A percentile compares a stretch with the other conserved stretches of the same genome.
These are phyloP conservation scores for Enteromius fasciolatus DNA, from an alignment of 2,797 vertebrate species.

Conservation along the genomic window DNA sequence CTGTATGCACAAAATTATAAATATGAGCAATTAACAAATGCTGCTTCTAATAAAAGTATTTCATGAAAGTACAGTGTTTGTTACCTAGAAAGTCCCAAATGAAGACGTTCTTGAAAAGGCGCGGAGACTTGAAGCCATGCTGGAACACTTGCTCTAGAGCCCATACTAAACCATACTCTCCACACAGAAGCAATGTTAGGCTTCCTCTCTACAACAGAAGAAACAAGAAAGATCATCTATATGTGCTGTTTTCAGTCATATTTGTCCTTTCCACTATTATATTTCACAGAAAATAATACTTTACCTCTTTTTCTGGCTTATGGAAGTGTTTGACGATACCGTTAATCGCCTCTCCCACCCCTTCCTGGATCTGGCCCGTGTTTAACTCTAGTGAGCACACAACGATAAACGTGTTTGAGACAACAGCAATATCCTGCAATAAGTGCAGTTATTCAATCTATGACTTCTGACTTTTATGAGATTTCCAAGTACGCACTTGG, in stretches of 20 bases:
- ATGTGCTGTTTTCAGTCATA: neutral
- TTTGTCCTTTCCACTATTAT: neutral
- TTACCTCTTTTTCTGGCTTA: constrained; percentile 99
- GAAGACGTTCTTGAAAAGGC: constrained; percentile 99
- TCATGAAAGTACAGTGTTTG: neutral
- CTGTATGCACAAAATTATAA: neutral
- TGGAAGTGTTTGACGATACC: constrained; percentile 99
- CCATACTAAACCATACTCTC: constrained; percentile 95
- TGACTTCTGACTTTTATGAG: neutral
- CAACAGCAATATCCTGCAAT: constrained; percentile 9
- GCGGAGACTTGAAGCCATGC: constrained; percentile 95
- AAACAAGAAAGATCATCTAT: constrained; percentile 40
- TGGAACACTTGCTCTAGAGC: constrained; percentile 97
- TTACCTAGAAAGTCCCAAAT: constrained; percentile 99
- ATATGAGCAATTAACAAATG: neutral
- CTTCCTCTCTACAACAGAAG: constrained; percentile 87
- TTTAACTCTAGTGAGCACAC: constrained; percentile 86
- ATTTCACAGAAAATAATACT: constrained; percentile 51
- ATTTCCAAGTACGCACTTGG: constrained; percentile 83
- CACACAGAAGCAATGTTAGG: constrained; percentile 93
- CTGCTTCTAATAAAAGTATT: neutral
- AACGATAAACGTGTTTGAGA: constrained; percentile 41
- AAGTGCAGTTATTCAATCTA: neutral
- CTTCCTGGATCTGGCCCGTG: constrained; percentile 99
- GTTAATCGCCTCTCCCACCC: constrained; percentile 98